phyloP scores from a whole-genome alignment of 2,797 vertebrate species.

The Enteromius treurensis region DNA sequence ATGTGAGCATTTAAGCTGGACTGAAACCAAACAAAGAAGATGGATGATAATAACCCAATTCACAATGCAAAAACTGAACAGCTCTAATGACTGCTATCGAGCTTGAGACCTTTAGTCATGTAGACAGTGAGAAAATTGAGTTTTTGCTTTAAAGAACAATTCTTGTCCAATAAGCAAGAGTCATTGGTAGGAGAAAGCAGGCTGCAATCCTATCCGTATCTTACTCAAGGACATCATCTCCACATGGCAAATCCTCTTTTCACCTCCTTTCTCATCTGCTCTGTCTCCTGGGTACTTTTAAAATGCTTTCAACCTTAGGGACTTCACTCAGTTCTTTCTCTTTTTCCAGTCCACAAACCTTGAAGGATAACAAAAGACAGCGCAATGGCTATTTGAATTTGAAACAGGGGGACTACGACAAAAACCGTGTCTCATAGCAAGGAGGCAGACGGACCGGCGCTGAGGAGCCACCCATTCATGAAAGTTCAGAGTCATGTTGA shows the following conservation, averaged over 20 bases:
- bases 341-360: slow-evolving; percentile 81
- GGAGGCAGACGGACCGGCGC: slow-evolving; percentile 66
- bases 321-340: slow-evolving; percentile 74
- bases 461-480: slow-evolving; percentile 63
- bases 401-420: slow-evolving; percentile 69
- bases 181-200: slow-evolving; percentile 58
- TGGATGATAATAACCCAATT: slow-evolving; percentile 35
- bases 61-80: slow-evolving; percentile 23
- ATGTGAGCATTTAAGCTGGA: slow-evolving; percentile 8
- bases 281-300: slow-evolving; percentile 68
- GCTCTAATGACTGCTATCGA: slow-evolving; percentile 9
- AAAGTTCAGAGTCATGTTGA: slow-evolving; percentile 26
- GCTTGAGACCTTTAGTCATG: slow-evolving; percentile 26
- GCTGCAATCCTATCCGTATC: slow-evolving; percentile 64
- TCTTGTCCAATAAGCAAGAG: slow-evolving; percentile 66
- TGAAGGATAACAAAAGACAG: slow-evolving; percentile 74
- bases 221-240: slow-evolving; percentile 62
- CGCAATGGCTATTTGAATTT: slow-evolving; percentile 81
- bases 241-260: slow-evolving; percentile 43
- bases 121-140: background rate
- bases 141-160: slow-evolving; percentile 59
- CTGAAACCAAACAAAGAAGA: slow-evolving; percentile 46
- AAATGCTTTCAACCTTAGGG: slow-evolving; percentile 71
- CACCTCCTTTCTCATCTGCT: slow-evolving; percentile 51
- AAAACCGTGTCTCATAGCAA: slow-evolving; percentile 66